Base-by-base conservation (phyloP, 2,888 invertebrate genomes). In the Agrochola lota region DNA sequence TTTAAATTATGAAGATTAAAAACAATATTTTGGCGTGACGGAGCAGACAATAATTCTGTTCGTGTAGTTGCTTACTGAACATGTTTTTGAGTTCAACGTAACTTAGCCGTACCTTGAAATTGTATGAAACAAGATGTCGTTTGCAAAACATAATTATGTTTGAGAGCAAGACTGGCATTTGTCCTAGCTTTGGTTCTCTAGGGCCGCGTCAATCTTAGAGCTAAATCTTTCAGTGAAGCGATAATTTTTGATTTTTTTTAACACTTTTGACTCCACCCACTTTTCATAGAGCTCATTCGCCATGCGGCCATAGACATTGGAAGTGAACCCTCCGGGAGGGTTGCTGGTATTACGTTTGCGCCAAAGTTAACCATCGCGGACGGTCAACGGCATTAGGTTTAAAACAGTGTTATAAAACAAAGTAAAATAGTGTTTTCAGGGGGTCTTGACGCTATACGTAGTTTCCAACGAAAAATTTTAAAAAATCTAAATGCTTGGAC, bases 21-120 rank as follows among this genome's bases (percentile, higher is more conserved):
- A 35, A 79, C 55, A 71, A 74, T 71, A 66, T 78, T 83, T 66
- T 55, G 40, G 59, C 68, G 79, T 86, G 80, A 82, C 77, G 60
- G 7, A 30, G 35, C 60, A 43, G 17, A 74, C 74, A 77, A 85
- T 72, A 78, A 80, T 76, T 80, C 0, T 30, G 57, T 85, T 57
- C 52, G 12, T 64, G 55, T 55, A 40, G 68, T 72, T 72, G 63
- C 66, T 70, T 67, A 74, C 66, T 68, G 60, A 73, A 74, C 59
- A 71, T 46, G 11, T 55, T 62, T 40, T 71, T 59, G 71, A 74
- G 86, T 80, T 85, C 82, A 80, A 71, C 66, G 78, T 66, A 68
- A 76, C 70, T 76, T 78, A 23, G 43, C 17, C 46, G 59, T 71
- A 66, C 85, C 77, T 80, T 87, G 80, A 78, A 0, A 62, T 43